Conservation (phyloP, 2,797 vertebrate species). For the Argyrosomus regius region DNA sequence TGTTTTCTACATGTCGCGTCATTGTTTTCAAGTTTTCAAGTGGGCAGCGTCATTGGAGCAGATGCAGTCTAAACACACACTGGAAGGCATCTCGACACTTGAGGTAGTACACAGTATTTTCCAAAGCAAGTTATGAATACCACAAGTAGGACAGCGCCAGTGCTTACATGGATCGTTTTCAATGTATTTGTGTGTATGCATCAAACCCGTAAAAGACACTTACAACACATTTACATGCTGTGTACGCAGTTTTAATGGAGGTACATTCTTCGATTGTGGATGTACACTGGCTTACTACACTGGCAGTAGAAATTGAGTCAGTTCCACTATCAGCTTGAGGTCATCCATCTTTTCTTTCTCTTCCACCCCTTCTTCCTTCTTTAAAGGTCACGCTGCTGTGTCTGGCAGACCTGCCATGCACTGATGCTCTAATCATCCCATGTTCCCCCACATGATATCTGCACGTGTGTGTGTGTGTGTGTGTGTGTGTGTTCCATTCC, state of each 20-base stretch:
- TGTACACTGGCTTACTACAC: not conserved
- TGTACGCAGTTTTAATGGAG: not conserved
- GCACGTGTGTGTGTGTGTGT: conserved; percentile 1
- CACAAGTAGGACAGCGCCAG: not conserved
- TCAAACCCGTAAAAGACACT: not conserved
- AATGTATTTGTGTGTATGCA: not conserved
- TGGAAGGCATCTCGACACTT: not conserved
- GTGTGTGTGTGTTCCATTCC: conserved; percentile 18
- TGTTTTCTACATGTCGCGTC: not conserved
- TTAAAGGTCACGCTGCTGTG: conserved; percentile 42
- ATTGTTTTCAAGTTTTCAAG: not conserved
- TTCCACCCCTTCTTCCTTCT: conserved; percentile 22
- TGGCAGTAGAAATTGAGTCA: not conserved
- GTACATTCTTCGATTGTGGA: not conserved
- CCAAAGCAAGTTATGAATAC: conserved; percentile 11
- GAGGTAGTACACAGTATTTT: conserved; percentile 20
- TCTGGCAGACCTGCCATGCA: conserved; percentile 32
- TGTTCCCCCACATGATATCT: conserved; percentile 22
- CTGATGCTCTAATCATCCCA: conserved; percentile 11
- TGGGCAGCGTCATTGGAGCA: not conserved
- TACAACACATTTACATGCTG: not conserved
- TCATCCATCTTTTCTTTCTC: conserved; percentile 42
- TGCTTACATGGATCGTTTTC: not conserved
- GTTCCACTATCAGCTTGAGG: conserved; percentile 33
- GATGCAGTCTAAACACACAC: not conserved